A percentile compares a stretch with the other conserved stretches of the same genome.
Conservation (phyloP, 2,797 vertebrate genomes). For the Enteromius mattozi region DNA sequence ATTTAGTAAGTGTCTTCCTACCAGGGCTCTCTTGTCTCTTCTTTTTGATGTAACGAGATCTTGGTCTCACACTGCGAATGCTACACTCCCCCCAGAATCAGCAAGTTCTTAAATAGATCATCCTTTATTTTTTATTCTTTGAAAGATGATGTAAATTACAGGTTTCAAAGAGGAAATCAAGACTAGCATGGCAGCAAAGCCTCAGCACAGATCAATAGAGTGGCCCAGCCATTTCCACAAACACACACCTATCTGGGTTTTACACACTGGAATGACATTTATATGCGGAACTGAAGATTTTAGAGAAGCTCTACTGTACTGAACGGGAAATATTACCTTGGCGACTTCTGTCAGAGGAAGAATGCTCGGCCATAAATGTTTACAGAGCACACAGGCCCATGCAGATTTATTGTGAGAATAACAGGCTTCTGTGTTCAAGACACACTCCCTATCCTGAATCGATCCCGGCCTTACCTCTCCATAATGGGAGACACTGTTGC, state of each 20-base stretch:
- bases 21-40: constrained; percentile 12
- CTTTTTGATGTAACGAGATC: constrained; percentile 35
- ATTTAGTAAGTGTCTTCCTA: constrained; percentile 35
- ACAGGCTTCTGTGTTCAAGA: constrained; percentile 63
- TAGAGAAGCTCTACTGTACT: constrained; percentile 16
- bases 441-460: constrained; percentile 70
- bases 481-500: constrained; percentile 74
- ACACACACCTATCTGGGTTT: constrained; percentile 39
- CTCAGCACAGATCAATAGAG: constrained; percentile 53
- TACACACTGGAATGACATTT: constrained; percentile 44
- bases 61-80: neutral
- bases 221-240: constrained; percentile 43
- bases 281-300: constrained; percentile 42
- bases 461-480: constrained; percentile 74
- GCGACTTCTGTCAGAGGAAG: constrained; percentile 49
- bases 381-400: constrained; percentile 60
- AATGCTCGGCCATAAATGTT: constrained; percentile 49
- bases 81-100: neutral
- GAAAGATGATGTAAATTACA: constrained; percentile 47
- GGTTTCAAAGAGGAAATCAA: constrained; percentile 45
- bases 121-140: constrained; percentile 23
- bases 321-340: constrained; percentile 61
- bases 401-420: constrained; percentile 72
- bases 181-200: constrained; percentile 20
- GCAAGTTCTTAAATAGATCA: constrained; percentile 19